phyloP scores from a whole-genome alignment of 2,888 invertebrate genomes.

The Hartigia nigra region DNA sequence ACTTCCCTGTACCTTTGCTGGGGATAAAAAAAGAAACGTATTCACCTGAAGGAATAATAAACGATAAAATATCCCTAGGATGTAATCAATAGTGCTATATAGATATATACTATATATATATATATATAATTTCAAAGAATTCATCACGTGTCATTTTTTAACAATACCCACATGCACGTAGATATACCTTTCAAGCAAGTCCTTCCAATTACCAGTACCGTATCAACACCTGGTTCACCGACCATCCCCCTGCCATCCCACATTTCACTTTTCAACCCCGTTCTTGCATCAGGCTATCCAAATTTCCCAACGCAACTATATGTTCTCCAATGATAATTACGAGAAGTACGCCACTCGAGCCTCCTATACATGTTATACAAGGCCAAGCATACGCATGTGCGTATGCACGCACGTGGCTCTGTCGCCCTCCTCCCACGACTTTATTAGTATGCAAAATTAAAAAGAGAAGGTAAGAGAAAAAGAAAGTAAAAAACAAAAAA shows the following conservation, averaged over 20 bases:
- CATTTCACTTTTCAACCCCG: not conserved
- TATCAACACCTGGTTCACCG: not conserved
- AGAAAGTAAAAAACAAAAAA: not conserved
- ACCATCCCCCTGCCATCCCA: not conserved
- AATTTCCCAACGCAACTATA: not conserved
- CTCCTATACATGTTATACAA: not conserved
- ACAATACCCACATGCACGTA: not conserved
- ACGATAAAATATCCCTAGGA: not conserved
- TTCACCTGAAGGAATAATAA: not conserved
- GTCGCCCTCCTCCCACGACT: not conserved
- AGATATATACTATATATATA: not conserved
- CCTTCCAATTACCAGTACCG: not conserved
- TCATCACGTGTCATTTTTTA: not conserved
- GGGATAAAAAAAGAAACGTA: not conserved
- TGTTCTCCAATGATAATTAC: not conserved
- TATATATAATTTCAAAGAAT: not conserved
- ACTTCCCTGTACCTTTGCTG: not conserved
- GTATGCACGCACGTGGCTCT: not conserved
- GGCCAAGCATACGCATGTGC: not conserved
- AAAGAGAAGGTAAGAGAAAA: not conserved
- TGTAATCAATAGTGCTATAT: not conserved
- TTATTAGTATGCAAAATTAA: not conserved
- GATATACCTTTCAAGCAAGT: not conserved
- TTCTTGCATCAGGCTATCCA: not conserved
- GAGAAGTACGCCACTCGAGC: not conserved